Evolutionary conservation across 2,113 vertebrate species (phyloP), one percentile per base, ranked within the genome.

Genomic region (Charadrius vociferus): DNA sequence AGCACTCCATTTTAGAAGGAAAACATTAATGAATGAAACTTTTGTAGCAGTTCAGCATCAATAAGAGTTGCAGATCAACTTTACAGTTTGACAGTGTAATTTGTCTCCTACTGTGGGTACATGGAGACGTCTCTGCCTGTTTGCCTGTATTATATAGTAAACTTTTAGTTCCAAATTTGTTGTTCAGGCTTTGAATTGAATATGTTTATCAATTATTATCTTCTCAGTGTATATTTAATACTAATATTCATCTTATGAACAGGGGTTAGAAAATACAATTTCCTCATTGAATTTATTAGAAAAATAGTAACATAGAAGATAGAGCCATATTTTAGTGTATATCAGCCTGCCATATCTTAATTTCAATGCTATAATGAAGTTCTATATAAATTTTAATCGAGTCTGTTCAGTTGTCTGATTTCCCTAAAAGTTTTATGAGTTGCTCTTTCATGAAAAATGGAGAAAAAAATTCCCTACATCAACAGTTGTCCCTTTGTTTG

Each of bases 401-500:
- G 21, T 34, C 61, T 81, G 18, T 73, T 90, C 2, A 2, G 41
- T 75, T 89, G 61, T 61, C 34, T 27, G 3, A 23, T 87, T 95
- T 91, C 32, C n/a, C 30, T 65, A 23, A 15, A 67, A 74, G 39
- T 80, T 77, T 10, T 62, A 43, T 65, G 81, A 34, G 8, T 80
- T 72, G 17, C 27, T 61, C 19, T 93, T 83, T 78, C 10, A 27
- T 66, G 63, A 83, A 83, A 84, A 70, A 26, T 5, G 1, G 24
- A 77, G 27, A 1, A 36, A 56, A 71, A 45, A 66, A 12, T 1
- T 43, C 5, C 12, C 47, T 58, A 5, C 39, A 30, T 91, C 37
- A 96, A 77, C n/a, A 80, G 16, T 58, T 97, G 61, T 91, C 32
- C 50, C 43, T 95, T 95, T 94, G 77, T 97, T 92, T 72, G 67